Percentiles rank a stretch among this genome's conserved stretches.
Evolutionary conservation across 2,888 invertebrate species (phyloP).

Genomic region (Dolichomitus sp.): DNA sequence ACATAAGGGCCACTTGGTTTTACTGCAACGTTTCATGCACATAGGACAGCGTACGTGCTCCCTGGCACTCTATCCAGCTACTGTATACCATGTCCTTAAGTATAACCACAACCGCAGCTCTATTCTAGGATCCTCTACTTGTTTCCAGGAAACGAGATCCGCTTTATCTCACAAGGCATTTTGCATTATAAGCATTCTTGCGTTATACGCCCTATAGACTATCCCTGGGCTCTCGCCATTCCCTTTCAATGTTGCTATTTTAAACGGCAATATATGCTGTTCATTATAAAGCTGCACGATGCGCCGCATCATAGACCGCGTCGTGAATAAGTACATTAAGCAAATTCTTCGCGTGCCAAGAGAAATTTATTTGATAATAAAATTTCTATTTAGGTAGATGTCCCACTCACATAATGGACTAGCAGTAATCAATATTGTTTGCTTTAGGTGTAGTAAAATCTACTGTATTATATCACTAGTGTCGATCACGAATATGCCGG

Average conservation of each 20-base stretch:
- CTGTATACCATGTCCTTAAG: constrained; percentile 1
- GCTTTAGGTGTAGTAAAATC: neutral
- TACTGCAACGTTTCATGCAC: constrained; percentile 44
- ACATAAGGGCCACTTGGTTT: constrained; percentile 44
- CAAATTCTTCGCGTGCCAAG: constrained; percentile 29
- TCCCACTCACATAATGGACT: neutral
- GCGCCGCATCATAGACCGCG: constrained; percentile 1
- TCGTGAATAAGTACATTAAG: neutral
- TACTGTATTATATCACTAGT: neutral
- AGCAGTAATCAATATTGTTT: neutral
- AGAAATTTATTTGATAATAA: constrained; percentile 53
- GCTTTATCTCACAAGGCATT: constrained; percentile 55
- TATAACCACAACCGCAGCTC: constrained; percentile 19
- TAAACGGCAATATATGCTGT: constrained; percentile 20
- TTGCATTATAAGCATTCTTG: constrained; percentile 43
- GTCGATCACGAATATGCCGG: neutral
- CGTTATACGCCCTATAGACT: constrained; percentile 5
- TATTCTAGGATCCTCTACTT: constrained; percentile 17
- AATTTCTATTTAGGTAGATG: constrained; percentile 7
- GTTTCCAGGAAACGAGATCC: constrained; percentile 62
- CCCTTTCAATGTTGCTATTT: constrained; percentile 39
- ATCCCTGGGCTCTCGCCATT: constrained; percentile 7
- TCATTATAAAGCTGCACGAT: constrained; percentile 1
- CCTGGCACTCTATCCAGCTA: constrained; percentile 35
- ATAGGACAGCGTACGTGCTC: constrained; percentile 50